Evolutionary conservation across 2,888 invertebrate species (phyloP), one percentile per base, ranked within the genome.

Genomic region (Crepidodera aurea): DNA sequence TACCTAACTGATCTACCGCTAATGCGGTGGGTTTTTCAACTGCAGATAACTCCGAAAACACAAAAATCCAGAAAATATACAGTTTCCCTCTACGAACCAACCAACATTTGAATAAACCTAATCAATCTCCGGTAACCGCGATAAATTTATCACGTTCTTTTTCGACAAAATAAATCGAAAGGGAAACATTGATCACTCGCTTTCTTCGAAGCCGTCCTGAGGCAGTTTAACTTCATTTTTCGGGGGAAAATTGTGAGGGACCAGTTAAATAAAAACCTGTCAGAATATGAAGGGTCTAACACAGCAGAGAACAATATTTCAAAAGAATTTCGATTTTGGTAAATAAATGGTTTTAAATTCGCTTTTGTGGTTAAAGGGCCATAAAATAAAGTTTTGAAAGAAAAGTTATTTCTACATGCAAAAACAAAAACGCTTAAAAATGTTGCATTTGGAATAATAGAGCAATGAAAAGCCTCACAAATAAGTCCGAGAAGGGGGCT

Each of bases 111-210:
- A 48, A 48, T 48, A 48, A 48, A 48, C 48, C 27, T 25, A 51
- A 55, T 55, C 46, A 55, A 55, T 55, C 55, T 55, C 34, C 12
- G 12, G 55, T 37, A 44, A 55, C 44, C 13, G 22, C 15, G 39
- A 54, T 54, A 42, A 54, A 48, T 60, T 39, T 50, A 32, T 55
- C 42, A 39, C 48, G 37, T 32, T 60, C 51, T 16, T 48, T 40
- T 29, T 19, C 50, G 13, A 40, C 48, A 22, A 34, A 22, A 39
- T 40, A 50, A 55, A 60, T 60, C 55, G 50, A 55, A 46, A 56
- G 16, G 19, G 56, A 46, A 55, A 55, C 55, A 55, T 60, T 55
- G 55, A 55, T 60, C 55, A 60, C n/a, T 55, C 55, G 50, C 39
- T 39, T 44, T 54, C 25, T 16, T 39, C 46, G 15, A 32, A 48